Evolutionary conservation across 2,888 invertebrate genomes (phyloP), one percentile per base, ranked within the genome.

Genomic region (Oscheius onirici): DNA sequence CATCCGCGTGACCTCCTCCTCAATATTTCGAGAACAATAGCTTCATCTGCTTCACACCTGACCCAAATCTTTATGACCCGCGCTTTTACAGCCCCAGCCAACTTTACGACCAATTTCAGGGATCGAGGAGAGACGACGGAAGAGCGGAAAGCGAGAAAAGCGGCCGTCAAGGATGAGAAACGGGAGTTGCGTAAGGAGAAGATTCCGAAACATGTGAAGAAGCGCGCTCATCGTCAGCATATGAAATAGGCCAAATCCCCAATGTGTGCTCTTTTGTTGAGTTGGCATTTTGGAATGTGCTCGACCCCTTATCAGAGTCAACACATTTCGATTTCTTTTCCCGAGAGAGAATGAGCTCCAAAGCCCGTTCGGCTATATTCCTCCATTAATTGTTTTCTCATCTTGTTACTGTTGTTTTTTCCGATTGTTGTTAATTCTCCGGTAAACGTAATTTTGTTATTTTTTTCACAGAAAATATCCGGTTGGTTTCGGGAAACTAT

Each of bases 121-220:
- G 72, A 72, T 49, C 71, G 75, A 3, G 75, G 73, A 5, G 82
- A 82, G 46, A 82, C 82, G 2, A 55, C 78, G 2, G 80, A 80
- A 41, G 79, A 80, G 69, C 68, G 80, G 17, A 82, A 78, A 52
- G 67, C 58, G 5, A 91, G 97, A 40, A 97, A 97, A 86, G 93
- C 94, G 84, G 92, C 92, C 0, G 90, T 95, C 0, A 96, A 95
- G 89, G 93, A 94, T 65, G 92, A 92, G 65, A 92, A 94, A 86
- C 93, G 95, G 0, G 95, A 95, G 80, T 94, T 92, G 86, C 91
- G 96, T 60, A 93, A 94, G 49, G 90, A 90, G 0, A 97, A 97
- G 90, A 91, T 93, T 0, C 95, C 95, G 84, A 97, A 97, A 88
- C 94, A 96, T 88, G 89, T 95, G 0, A 97, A 97, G 87, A 97